Evolutionary conservation across 2,113 vertebrate genomes (phyloP), one percentile per base, ranked within the genome.

Genomic region (Anoura caudifer): DNA sequence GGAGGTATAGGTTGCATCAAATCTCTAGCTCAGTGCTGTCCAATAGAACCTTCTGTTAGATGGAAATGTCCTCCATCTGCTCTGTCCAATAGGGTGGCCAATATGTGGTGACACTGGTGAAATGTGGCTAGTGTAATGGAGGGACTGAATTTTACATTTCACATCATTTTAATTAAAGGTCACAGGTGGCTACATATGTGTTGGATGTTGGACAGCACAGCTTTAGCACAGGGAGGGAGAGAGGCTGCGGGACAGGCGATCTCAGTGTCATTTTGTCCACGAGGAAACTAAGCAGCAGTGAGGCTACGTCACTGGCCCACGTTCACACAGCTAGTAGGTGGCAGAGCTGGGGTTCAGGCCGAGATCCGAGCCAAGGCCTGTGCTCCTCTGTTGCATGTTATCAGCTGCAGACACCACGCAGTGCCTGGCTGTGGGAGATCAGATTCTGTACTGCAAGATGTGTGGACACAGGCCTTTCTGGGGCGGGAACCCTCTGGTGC

Each of bases 361-460:
- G 38, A 36, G 52, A 24, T 36, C 20, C 0, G 7, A 80, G 17
- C 9, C 1, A 20, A 31, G 41, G 11, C 12, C 36, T 15, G 7
- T 5, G 87, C 41, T 36, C 20, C 38, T 70, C 26, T 9, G 7
- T 36, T 19, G 11, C 0, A 1, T 26, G n/a, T 11, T 11, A 15
- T 50, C 13, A 4, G 47, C 52, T 28, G 41, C 3, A 38, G 87
- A 24, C 69, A 4, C 17, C 6, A 41, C 28, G 12, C 16, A 4
- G 70, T 38, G 14, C 70, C 33, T 0, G 31, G 75, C 9, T 3
- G 10, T 0, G 0, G 41, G 28, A 19, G 20, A 15, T 24, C 63
- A 45, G 36, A n/a, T 1, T n/a, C 45, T 50, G 36, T 2, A 0
- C 43, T 20, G 5, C 16, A 13, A 19, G 50, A 6, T 0, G 14